Evolutionary conservation across 1,140 invertebrate species (phyloP).

Genomic region (Drosophila kurseongensis): DNA sequence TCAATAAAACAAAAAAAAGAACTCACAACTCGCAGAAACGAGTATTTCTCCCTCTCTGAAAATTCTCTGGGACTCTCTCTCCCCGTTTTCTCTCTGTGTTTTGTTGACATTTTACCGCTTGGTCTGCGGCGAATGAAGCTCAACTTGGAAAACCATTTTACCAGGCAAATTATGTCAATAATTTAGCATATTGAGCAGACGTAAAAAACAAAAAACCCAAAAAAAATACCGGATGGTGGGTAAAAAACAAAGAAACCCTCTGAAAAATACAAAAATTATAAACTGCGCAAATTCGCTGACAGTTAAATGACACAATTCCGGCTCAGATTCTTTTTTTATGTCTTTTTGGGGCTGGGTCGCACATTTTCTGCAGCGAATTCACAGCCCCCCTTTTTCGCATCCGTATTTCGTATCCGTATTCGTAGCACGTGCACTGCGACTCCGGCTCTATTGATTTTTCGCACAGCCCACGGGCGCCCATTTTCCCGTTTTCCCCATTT

Average conservation of each 20-base stretch:
- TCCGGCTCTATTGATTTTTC: slow-evolving; percentile 76
- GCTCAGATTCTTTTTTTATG: not conserved
- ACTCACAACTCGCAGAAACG: slow-evolving; percentile 72
- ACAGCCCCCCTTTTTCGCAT: not conserved
- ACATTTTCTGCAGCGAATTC: slow-evolving; percentile 49
- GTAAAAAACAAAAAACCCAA: not conserved
- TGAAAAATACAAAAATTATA: slow-evolving; percentile 11
- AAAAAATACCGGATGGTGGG: slow-evolving; percentile 30
- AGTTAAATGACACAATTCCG: slow-evolving; percentile 79
- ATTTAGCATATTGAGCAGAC: slow-evolving; percentile 70
- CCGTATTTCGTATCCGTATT: not conserved
- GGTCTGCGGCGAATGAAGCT: slow-evolving; percentile 19
- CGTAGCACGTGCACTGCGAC: slow-evolving; percentile 51
- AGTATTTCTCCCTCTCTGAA: slow-evolving; percentile 48
- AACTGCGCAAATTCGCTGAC: slow-evolving; percentile 50
- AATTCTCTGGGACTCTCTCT: slow-evolving; percentile 17
- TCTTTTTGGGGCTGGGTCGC: slow-evolving; percentile 48
- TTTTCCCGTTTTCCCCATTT: slow-evolving; percentile 18
- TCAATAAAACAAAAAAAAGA: slow-evolving; percentile 79
- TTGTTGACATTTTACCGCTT: slow-evolving; percentile 75
- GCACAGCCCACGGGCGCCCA: slow-evolving; percentile 50
- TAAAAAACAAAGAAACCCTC: slow-evolving; percentile 8
- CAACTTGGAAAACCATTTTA: slow-evolving; percentile 31
- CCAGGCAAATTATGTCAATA: slow-evolving; percentile 53
- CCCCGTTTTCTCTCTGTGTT: slow-evolving; percentile 33